Base-by-base conservation (phyloP, 2,797 vertebrate species). In the Pangasius krempfi region DNA sequence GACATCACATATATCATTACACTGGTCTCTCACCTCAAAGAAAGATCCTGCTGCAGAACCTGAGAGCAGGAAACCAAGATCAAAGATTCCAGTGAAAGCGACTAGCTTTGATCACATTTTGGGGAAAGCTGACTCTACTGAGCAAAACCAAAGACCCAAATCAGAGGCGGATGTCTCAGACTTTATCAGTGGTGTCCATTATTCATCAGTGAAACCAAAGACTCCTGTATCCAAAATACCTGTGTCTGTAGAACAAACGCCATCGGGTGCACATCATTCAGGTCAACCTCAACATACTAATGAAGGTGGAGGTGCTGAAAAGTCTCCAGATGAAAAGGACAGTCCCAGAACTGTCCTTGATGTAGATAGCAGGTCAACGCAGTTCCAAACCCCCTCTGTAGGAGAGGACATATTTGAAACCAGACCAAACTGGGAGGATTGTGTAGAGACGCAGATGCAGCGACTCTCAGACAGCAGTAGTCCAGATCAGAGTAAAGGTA, bases 371-470 rank as follows among this genome's bases (percentile, higher is more conserved):
- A 95, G 96, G 92, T 93, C 93, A 13, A 52, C 5, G 5, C 83
- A 25, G 75, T 94, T 97, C 91, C 94, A 92, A 92, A 95, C 92
- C 54, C 91, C 95, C 91, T 95, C 96, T 94, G 93, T 96, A 93
- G 96, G 95, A 90, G 98, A 97, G 95, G 97, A 98, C 96, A 96
- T 98, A 93, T 98, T 98, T 98, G 97, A 98, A 96, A 96, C 96
- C 93, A 97, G 97, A 95, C 96, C 97, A 93, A 95, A 97, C 94
- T 98, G 97, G 97, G 98, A 99, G 95, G 97, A 98, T 95, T 97
- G 96, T 87, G 95, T 98, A 96, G 98, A 98, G 97, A 99, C 97
- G 96, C 97, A 98, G 96, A 98, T 98, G 96, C 97, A 98, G 95
- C 97, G 96, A 97, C 96, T 98, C 96, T 96, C 95, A 95, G 98